Evolutionary conservation across 2,797 vertebrate genomes (phyloP).

Genomic region (Threskiornis aethiopicus): DNA sequence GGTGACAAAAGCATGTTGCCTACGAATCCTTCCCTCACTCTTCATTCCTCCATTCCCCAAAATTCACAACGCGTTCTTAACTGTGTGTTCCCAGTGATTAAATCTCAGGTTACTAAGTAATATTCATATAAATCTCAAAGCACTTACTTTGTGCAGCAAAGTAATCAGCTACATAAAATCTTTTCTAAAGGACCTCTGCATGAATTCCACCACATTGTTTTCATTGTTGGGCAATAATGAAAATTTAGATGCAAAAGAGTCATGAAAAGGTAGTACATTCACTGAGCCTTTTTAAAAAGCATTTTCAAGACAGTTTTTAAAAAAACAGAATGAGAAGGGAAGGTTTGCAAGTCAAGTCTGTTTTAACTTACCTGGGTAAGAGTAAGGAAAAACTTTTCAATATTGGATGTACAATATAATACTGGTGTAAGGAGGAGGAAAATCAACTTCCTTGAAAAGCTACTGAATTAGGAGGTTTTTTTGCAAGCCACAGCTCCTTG

Average conservation of each 20-base stretch:
- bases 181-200: not conserved
- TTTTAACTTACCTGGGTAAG: not conserved
- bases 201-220: not conserved
- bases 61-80: not conserved
- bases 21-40: not conserved
- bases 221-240: not conserved
- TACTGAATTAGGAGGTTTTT: not conserved
- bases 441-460: not conserved
- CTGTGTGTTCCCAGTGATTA: not conserved
- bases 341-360: not conserved
- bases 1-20: not conserved
- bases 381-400: not conserved
- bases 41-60: not conserved
- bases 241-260: not conserved
- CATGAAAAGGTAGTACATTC: not conserved
- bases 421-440: not conserved
- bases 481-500: not conserved
- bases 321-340: not conserved
- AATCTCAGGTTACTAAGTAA: not conserved
- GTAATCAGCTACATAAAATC: not conserved
- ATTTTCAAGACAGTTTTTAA: not conserved
- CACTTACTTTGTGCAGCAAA: not conserved
- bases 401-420: not conserved
- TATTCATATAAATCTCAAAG: not conserved
- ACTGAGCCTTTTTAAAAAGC: not conserved